Evolutionary conservation across 2,888 invertebrate species (phyloP).

Genomic region (Ormyrus labotus): DNA sequence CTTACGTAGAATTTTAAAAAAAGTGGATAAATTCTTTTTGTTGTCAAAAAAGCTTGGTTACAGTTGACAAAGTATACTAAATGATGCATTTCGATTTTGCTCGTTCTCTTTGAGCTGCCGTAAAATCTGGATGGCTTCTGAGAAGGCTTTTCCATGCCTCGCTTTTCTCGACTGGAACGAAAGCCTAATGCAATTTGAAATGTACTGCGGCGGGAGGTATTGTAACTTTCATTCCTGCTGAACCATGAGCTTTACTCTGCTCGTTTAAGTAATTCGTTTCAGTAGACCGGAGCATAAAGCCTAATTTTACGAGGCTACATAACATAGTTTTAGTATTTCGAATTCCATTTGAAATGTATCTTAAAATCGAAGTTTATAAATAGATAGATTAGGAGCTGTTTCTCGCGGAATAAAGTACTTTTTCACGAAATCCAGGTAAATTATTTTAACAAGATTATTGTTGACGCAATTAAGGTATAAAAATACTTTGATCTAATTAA

Average conservation of each 20-base stretch:
- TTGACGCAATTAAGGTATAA: no score
- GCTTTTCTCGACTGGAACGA: constrained; percentile 5
- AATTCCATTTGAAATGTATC: neutral
- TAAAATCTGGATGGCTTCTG: neutral
- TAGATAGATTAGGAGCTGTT: no score
- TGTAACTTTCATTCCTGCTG: constrained; percentile 28
- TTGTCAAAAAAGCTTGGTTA: no score
- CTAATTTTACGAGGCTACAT: constrained; percentile 15
- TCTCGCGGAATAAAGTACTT: no score
- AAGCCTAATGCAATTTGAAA: constrained; percentile 32
- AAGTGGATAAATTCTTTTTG: no score
- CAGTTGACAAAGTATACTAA: no score
- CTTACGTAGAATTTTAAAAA: no score
- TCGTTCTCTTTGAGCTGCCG: neutral
- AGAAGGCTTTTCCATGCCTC: constrained; percentile 8
- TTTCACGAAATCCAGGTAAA: no score
- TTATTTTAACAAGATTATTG: no score
- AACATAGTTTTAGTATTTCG: neutral
- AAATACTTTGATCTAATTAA: no score
- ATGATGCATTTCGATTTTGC: neutral
- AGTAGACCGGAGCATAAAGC: constrained; percentile 9
- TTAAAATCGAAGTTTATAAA: no score
- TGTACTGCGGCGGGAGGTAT: constrained; percentile 10
- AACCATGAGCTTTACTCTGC: constrained; percentile 18
- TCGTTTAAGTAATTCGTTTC: constrained; percentile 14